phyloP scores from a whole-genome alignment of 2,888 invertebrate species.

The Cantharis flavilabris region DNA sequence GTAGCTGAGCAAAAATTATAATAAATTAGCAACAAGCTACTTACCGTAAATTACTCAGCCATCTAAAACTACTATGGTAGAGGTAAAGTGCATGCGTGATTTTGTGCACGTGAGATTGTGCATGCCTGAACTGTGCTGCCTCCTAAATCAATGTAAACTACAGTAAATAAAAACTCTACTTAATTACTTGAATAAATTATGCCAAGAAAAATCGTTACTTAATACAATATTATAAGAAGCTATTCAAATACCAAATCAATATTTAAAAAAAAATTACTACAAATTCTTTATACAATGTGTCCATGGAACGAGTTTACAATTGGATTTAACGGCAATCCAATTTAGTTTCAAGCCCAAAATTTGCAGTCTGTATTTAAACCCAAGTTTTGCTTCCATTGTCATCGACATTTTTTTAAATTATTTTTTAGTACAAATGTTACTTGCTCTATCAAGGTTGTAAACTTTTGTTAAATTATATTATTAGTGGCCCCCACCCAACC shows the following conservation, averaged over 20 bases:
- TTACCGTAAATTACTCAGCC: conserved; percentile 52
- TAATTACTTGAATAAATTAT: conserved; percentile 32
- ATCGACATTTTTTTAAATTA: too few species aligned
- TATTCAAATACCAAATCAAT: neutral
- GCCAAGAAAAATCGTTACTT: conserved; percentile 6
- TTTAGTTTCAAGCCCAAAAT: too few species aligned
- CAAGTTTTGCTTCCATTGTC: neutral
- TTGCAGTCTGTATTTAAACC: too few species aligned
- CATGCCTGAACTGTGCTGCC: conserved; percentile 56
- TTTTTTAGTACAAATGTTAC: neutral
- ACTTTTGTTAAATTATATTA: too few species aligned
- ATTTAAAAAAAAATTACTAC: neutral
- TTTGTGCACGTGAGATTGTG: conserved; percentile 54
- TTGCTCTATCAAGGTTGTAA: neutral
- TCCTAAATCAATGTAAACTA: conserved; percentile 56
- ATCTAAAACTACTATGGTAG: conserved; percentile 56
- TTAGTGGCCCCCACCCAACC: too few species aligned
- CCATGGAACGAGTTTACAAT: neutral
- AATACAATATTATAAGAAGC: neutral
- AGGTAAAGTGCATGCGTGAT: conserved; percentile 55
- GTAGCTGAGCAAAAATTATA: conserved; percentile 46
- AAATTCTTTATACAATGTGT: neutral
- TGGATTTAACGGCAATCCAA: neutral
- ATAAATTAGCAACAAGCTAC: conserved; percentile 54
- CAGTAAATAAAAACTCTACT: conserved; percentile 48